Conservation (phyloP, 2,888 invertebrate species). For the Baronia brevicornis region DNA sequence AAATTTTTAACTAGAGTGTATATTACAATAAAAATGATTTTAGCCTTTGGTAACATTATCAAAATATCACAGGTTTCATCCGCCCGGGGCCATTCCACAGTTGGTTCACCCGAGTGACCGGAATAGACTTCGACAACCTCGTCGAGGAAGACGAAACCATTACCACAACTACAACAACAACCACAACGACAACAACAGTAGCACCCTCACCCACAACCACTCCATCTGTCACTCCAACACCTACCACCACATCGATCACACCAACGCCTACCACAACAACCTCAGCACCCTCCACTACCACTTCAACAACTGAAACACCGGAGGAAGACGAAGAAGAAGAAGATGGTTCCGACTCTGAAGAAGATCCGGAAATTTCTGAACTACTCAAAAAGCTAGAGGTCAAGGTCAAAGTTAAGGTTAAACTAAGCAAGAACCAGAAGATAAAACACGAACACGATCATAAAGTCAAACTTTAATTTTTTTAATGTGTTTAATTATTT, state of each 20-base stretch:
- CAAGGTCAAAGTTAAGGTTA: constrained; percentile 56
- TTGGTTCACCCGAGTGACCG: constrained; percentile 48
- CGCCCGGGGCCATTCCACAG: constrained; percentile 53
- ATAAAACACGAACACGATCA: constrained; percentile 19
- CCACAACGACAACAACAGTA: constrained; percentile 12
- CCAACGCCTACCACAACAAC: no score
- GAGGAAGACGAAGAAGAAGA: constrained; percentile 27
- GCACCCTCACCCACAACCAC: constrained; percentile 17
- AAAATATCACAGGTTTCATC: constrained; percentile 55
- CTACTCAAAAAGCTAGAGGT: constrained; percentile 53
- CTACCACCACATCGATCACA: no score
- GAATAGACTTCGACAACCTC: constrained; percentile 53
- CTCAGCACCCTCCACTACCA: no score
- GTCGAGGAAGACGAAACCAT: constrained; percentile 29
- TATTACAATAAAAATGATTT: background rate
- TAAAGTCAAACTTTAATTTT: constrained; percentile 10
- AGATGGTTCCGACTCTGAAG: constrained; percentile 35
- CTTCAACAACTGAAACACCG: no score
- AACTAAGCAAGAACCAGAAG: constrained; percentile 41
- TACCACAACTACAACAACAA: constrained; percentile 12
- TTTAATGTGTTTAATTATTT: constrained; percentile 6
- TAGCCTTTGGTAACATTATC: no score
- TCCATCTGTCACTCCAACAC: no score
- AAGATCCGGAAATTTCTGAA: constrained; percentile 39
- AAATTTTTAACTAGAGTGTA: background rate